phyloP scores from a whole-genome alignment of 1,140 invertebrate species.

The Parapsyche elsis region DNA sequence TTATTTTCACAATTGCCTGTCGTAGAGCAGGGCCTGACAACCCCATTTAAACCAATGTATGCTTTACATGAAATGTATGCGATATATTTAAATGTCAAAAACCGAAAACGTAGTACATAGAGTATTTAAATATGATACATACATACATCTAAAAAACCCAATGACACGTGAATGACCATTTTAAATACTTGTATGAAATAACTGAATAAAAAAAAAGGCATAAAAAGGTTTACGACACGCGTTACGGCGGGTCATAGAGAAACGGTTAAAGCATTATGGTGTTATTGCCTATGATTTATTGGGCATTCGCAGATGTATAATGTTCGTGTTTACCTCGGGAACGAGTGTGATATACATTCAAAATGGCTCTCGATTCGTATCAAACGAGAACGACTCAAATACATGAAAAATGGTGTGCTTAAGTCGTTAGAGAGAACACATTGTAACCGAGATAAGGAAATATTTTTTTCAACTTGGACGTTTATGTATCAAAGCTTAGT shows the following conservation, averaged over 20 bases:
- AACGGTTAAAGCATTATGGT: slow-evolving; percentile 23
- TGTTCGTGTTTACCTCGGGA: slow-evolving; percentile 13
- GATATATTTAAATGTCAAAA: not conserved
- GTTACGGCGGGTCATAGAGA: not conserved
- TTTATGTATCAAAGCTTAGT: too few species aligned
- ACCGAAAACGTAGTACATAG: not conserved
- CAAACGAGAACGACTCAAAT: slow-evolving; percentile 24
- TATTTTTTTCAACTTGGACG: not conserved
- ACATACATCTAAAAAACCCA: too few species aligned
- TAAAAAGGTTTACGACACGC: slow-evolving; percentile 10
- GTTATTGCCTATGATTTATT: slow-evolving; percentile 27
- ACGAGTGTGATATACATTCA: slow-evolving; percentile 25
- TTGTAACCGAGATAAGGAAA: slow-evolving; percentile 1
- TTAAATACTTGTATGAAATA: not conserved
- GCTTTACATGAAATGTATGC: too few species aligned
- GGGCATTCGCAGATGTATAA: slow-evolving; percentile 12
- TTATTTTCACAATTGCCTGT: slow-evolving; percentile 47
- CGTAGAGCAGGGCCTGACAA: slow-evolving; percentile 8
- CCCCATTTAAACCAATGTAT: not conserved
- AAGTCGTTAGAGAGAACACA: slow-evolving; percentile 10
- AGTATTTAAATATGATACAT: too few species aligned
- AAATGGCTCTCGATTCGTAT: slow-evolving; percentile 14
- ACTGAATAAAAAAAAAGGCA: not conserved
- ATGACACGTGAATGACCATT: too few species aligned
- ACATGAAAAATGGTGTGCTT: slow-evolving; percentile 20